phyloP scores from a whole-genome alignment of 2,888 invertebrate genomes.

The Hermodice carunculata region DNA sequence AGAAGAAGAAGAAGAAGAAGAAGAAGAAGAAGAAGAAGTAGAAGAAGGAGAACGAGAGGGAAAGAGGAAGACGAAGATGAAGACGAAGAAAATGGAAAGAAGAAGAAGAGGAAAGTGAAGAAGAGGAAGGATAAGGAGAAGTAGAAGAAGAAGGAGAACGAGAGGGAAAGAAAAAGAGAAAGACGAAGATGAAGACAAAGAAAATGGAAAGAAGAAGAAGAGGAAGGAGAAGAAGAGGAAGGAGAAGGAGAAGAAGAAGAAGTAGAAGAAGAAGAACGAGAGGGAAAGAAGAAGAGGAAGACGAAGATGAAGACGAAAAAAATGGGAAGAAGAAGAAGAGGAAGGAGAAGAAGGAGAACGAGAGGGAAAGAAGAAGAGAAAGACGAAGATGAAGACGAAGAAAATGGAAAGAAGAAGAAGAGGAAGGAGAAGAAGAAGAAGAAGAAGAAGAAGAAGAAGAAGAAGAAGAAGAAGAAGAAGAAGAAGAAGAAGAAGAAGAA shows the following conservation, averaged over 20 bases:
- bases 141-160: neutral
- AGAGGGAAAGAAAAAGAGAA: neutral
- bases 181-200: neutral
- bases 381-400: neutral
- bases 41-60: constrained; percentile 3
- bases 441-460: neutral
- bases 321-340: neutral
- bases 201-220: neutral
- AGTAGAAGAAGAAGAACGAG: neutral
- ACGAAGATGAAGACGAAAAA: neutral
- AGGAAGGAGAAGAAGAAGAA: neutral
- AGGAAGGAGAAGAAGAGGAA: neutral
- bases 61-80: neutral
- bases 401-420: neutral
- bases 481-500: neutral
- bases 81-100: neutral
- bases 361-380: neutral
- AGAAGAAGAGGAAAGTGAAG: neutral
- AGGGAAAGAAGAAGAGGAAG: neutral
- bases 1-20: neutral
- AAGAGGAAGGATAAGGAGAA: neutral
- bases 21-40: neutral
- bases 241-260: neutral
- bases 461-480: neutral
- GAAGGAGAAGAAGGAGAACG: neutral